Conservation (phyloP, 2,888 invertebrate genomes). For the Autographa pulchrina region DNA sequence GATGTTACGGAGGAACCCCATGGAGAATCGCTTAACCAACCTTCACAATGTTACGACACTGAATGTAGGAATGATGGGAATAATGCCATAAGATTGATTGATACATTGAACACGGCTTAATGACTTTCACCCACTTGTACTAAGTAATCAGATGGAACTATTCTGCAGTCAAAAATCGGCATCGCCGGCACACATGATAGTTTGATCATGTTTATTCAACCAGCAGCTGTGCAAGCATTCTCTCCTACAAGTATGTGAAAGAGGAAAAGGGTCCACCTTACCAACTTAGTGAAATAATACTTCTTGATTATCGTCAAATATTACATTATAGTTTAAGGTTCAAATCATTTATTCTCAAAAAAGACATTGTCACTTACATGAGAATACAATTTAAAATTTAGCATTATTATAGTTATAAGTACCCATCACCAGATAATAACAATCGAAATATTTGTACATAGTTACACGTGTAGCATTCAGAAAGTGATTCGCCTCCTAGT, state of each 20-base stretch:
- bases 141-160: background rate
- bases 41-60: background rate
- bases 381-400: no score
- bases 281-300: no score
- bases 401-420: no score
- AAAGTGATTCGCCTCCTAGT: no score
- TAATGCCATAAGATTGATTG: background rate
- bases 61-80: background rate
- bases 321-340: no score
- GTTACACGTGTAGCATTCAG: no score
- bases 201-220: background rate
- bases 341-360: no score
- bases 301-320: no score
- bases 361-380: no score
- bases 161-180: background rate
- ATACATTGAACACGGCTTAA: background rate
- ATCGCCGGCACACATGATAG: background rate
- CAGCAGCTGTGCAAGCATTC: background rate
- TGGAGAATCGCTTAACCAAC: background rate
- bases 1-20: background rate
- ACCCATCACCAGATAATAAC: no score
- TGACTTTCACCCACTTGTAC: background rate
- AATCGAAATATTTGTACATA: no score
- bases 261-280: no score
- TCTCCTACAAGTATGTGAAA: background rate